These are phyloP conservation scores for Zaprionus lineosus DNA, from an alignment of 2,888 invertebrate species.

Conservation along the genomic window DNA sequence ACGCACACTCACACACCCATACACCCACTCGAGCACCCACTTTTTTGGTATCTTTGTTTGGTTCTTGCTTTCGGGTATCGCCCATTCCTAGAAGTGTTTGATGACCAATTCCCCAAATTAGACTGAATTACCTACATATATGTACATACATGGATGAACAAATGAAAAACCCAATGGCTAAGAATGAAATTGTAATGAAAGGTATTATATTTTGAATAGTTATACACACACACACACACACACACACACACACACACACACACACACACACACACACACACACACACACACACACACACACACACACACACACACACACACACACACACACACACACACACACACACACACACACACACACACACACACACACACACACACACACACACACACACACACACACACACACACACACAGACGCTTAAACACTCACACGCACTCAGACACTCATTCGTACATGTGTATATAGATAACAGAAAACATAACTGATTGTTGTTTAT, in stretches of 20 bases:
- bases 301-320: slow-evolving; percentile 44
- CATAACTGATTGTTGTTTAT: slow-evolving; percentile 55
- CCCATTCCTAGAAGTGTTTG: slow-evolving; percentile 47
- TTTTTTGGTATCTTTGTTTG: slow-evolving; percentile 39
- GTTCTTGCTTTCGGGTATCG: slow-evolving; percentile 37
- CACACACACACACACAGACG: slow-evolving; percentile 17
- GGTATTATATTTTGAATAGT: slow-evolving; percentile 69
- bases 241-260: slow-evolving; percentile 17
- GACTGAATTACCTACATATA: slow-evolving; percentile 74
- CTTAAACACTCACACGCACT: slow-evolving; percentile 13
- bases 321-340: no score
- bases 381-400: slow-evolving; percentile 18
- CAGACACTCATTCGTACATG: slow-evolving; percentile 23
- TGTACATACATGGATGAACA: slow-evolving; percentile 60
- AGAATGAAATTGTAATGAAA: slow-evolving; percentile 50
- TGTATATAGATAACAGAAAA: slow-evolving; percentile 36
- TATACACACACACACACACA: slow-evolving; percentile 35
- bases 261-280: no score
- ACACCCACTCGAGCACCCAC: slow-evolving; percentile 4
- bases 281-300: no score
- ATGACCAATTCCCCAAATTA: slow-evolving; percentile 80
- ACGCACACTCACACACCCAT: not conserved
- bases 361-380: slow-evolving; percentile 12
- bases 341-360: slow-evolving; percentile 20
- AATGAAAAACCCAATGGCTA: slow-evolving; percentile 47